A percentile compares a stretch with the other conserved stretches of the same genome.
These are phyloP conservation scores for Onthophagus taurus DNA, from an alignment of 1,140 invertebrate genomes.

Conservation along the genomic window DNA sequence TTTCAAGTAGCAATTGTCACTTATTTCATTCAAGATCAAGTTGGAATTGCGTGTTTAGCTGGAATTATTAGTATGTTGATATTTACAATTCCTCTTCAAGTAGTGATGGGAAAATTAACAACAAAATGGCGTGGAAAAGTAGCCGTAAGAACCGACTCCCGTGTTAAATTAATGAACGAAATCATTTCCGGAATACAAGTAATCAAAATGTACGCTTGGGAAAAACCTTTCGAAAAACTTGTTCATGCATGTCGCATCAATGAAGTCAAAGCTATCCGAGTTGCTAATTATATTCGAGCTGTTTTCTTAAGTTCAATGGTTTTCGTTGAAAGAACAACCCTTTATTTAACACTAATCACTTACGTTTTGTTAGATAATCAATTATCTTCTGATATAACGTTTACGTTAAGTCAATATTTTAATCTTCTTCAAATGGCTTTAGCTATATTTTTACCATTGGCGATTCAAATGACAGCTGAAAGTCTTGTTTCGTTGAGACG, in stretches of 20 bases:
- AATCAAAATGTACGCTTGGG: slow-evolving; percentile 77
- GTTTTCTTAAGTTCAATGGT: slow-evolving; percentile 58
- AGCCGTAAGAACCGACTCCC: slow-evolving; percentile 59
- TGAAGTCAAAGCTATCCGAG: slow-evolving; percentile 40
- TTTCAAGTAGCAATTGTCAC: slow-evolving; percentile 49
- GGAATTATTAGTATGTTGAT: slow-evolving; percentile 53
- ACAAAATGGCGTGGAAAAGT: slow-evolving; percentile 49
- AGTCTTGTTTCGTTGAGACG: slow-evolving; percentile 41
- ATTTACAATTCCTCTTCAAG: slow-evolving; percentile 57
- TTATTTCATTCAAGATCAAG: slow-evolving; percentile 58
- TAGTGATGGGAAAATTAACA: slow-evolving; percentile 39
- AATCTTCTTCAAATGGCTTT: slow-evolving; percentile 59
- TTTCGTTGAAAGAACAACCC: slow-evolving; percentile 56
- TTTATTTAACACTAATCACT: slow-evolving; percentile 55
- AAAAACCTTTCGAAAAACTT: slow-evolving; percentile 58
- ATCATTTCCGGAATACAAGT: slow-evolving; percentile 65
- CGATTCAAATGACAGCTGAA: slow-evolving; percentile 42
- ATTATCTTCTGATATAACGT: slow-evolving; percentile 55
- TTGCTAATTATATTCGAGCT: slow-evolving; percentile 57
- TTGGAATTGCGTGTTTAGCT: slow-evolving; percentile 57
- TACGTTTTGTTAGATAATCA: slow-evolving; percentile 51
- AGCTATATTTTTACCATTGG: slow-evolving; percentile 58
- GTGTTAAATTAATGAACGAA: slow-evolving; percentile 73
- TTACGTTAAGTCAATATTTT: slow-evolving; percentile 59
- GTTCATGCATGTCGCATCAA: slow-evolving; percentile 43